A percentile compares a stretch with the other conserved stretches of the same genome.
Conservation (phyloP, 2,113 vertebrate genomes). For the Albula goreensis region DNA sequence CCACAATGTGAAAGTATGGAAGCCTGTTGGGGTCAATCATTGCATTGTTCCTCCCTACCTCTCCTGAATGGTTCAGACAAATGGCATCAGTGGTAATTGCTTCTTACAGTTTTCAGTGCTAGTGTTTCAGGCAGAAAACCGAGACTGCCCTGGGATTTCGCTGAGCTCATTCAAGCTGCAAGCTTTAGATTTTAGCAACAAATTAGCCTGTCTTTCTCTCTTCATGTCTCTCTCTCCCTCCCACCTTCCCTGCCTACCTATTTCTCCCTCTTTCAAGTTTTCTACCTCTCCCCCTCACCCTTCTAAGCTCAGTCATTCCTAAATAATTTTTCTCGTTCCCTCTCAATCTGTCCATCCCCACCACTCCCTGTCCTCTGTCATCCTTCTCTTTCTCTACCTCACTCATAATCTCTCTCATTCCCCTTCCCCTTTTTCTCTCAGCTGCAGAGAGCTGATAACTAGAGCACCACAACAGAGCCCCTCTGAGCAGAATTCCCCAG, state of each 20-base stretch:
- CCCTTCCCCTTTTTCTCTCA: not conserved
- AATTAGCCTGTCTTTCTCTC: not conserved
- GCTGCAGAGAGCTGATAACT: not conserved
- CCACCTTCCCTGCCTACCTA: not conserved
- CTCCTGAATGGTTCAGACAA: not conserved
- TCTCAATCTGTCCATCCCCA: not conserved
- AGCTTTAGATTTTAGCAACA: not conserved
- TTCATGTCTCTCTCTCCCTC: not conserved
- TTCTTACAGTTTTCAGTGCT: not conserved
- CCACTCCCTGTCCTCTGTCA: not conserved
- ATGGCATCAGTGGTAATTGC: not conserved
- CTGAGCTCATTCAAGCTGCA: conserved; percentile 3
- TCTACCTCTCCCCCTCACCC: not conserved
- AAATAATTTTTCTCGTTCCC: too few relatives aligned
- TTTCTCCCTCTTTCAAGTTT: not conserved
- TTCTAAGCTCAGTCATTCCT: too few relatives aligned
- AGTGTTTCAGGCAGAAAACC: not conserved
- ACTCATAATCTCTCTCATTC: not conserved
- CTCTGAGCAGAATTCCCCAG: not conserved
- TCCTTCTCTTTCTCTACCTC: not conserved
- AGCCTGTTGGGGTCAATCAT: not conserved
- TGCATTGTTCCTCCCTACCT: not conserved
- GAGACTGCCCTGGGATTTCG: not conserved
- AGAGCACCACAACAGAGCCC: not conserved
- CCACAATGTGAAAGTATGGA: not conserved